These are phyloP conservation scores for Harpegnathos saltator DNA, from an alignment of 1,140 invertebrate genomes.

Conservation along the genomic window DNA sequence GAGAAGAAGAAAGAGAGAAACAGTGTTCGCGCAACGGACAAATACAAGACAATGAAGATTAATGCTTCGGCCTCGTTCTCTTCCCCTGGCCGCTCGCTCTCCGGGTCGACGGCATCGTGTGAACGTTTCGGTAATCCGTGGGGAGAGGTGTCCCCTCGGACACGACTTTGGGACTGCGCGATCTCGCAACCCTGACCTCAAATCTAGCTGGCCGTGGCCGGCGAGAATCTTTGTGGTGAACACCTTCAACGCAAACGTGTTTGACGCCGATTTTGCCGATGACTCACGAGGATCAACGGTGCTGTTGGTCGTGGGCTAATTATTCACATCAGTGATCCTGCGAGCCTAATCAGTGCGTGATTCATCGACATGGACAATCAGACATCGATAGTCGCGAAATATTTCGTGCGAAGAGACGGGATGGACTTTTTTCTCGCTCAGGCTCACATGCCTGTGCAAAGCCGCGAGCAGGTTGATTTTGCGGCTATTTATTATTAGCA, in stretches of 20 bases:
- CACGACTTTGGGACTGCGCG: constrained; percentile 5
- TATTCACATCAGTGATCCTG: too few relatives aligned
- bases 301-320: not conserved
- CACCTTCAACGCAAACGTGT: not conserved
- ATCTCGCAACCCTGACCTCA: constrained; percentile 20
- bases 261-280: not conserved
- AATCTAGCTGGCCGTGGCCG: not conserved
- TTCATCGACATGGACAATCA: too few relatives aligned
- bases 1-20: constrained; percentile 38
- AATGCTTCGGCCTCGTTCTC: constrained; percentile 73
- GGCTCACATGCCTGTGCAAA: too few relatives aligned
- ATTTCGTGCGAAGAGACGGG: too few relatives aligned
- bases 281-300: not conserved
- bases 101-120: constrained; percentile 53
- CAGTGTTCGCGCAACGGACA: constrained; percentile 68
- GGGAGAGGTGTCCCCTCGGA: constrained; percentile 13
- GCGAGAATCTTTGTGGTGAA: constrained; percentile 8
- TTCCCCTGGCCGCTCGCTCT: constrained; percentile 4
- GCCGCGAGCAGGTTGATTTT: too few relatives aligned
- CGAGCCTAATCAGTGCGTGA: too few relatives aligned
- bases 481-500: too few relatives aligned
- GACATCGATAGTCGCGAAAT: too few relatives aligned
- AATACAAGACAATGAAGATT: constrained; percentile 82
- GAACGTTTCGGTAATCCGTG: constrained; percentile 67
- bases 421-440: too few relatives aligned